A percentile compares a stretch with the other conserved stretches of the same genome.
phyloP scores from a whole-genome alignment of 2,113 vertebrate genomes.

The Protobothrops flavoviridis region DNA sequence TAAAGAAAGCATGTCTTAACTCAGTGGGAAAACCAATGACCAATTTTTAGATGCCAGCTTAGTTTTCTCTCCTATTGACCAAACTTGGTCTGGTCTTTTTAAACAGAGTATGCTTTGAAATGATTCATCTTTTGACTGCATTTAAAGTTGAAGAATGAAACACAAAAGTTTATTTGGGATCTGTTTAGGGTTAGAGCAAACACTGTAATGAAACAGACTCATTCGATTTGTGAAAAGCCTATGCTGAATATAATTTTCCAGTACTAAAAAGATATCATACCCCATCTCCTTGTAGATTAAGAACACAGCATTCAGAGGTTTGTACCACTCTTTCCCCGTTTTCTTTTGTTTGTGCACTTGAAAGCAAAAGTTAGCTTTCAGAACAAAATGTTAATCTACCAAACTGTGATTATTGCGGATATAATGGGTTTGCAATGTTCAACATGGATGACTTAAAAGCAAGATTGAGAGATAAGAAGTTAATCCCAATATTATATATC shows the following conservation, averaged over 20 bases:
- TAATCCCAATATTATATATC: conserved; percentile 38
- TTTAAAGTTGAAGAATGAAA: not conserved
- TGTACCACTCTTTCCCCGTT: not conserved
- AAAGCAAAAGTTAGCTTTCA: not conserved
- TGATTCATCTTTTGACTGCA: not conserved
- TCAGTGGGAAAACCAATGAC: not conserved
- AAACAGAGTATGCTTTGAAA: not conserved
- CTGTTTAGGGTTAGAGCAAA: not conserved
- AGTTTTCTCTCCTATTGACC: not conserved
- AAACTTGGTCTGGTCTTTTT: not conserved
- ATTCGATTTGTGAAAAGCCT: conserved; percentile 5
- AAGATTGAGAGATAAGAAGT: conserved; percentile 20
- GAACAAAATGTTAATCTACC: not conserved
- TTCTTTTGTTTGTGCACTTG: not conserved
- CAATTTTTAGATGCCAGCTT: not conserved
- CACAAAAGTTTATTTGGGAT: not conserved
- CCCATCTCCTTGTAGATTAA: not conserved
- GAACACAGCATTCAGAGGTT: not conserved
- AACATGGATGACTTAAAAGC: conserved; percentile 27
- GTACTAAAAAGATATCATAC: not conserved
- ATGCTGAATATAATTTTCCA: not conserved
- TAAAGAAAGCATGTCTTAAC: not conserved
- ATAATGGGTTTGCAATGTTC: conserved; percentile 6
- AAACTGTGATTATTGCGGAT: not conserved
- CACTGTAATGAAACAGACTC: conserved; percentile 12